Percentiles rank a stretch among this genome's conserved stretches.
Conservation (phyloP, 2,888 invertebrate species). For the Aromia moschata region DNA sequence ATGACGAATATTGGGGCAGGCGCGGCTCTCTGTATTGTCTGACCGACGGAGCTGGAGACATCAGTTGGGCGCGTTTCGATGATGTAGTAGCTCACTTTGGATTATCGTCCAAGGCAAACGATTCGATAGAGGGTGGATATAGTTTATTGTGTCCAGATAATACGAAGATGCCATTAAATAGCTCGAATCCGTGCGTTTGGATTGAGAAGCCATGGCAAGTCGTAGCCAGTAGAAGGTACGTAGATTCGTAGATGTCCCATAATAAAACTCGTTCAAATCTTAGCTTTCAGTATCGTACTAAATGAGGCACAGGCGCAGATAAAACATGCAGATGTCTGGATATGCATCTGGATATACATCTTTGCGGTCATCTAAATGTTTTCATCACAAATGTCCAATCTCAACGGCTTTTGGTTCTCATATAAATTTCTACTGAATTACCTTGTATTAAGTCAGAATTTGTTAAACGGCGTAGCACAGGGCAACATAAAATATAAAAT, state of each 20-base stretch:
- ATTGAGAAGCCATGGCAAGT: conserved; percentile 82
- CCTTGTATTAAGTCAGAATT: no score
- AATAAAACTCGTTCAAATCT: no score
- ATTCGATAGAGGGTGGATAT: conserved; percentile 65
- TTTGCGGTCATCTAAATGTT: no score
- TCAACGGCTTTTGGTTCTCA: no score
- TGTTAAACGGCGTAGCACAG: no score
- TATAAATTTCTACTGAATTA: no score
- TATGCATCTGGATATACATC: no score
- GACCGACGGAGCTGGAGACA: conserved; percentile 79
- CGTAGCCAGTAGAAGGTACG: conserved; percentile 72
- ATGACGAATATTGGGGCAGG: conserved; percentile 85
- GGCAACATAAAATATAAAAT: no score
- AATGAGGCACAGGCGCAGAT: no score
- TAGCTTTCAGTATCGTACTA: no score
- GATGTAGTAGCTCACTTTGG: conserved; percentile 75
- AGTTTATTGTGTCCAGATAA: conserved; percentile 83
- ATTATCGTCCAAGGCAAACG: conserved; percentile 61
- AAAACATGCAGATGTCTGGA: no score
- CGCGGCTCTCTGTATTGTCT: conserved; percentile 84
- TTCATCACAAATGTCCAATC: no score
- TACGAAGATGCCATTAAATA: conserved; percentile 68
- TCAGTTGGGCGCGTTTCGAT: conserved; percentile 82
- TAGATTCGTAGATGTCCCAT: background rate
- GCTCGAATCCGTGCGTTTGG: conserved; percentile 77